Evolutionary conservation across 2,888 invertebrate species (phyloP), one percentile per base, ranked within the genome.

Genomic region (Tineola bisselliella): DNA sequence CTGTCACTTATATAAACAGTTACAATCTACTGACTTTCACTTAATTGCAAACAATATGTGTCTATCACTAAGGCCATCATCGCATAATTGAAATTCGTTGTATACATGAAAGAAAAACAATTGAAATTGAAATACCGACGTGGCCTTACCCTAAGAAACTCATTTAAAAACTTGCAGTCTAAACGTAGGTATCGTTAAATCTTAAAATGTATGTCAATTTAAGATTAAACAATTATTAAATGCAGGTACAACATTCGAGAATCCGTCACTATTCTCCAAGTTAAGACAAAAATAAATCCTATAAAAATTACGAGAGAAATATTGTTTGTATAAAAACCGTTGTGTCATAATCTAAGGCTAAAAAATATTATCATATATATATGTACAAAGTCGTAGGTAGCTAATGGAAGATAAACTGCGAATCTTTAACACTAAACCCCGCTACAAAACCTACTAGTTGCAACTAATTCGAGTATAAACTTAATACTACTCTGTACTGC

Each of bases 221-320:
- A 75, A 75, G 79, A 81, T 77, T 78, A 82, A 83, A 78, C 81
- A 83, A 79, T 56, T 44, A 81, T 69, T 83, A 87, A 87, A 88
- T 87, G 87, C 88, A 88, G 88, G 88, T 88, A 88, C 88, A 87
- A 84, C 81, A 87, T 86, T 87, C 87, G 87, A 88, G 87, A 84
- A 87, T 82, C 76, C 74, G 74, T 78, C 80, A 63, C 62, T 63
- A 81, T 84, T 87, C 81, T 86, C 83, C 79, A 80, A 78, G 81
- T 77, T 70, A 71, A 69, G 73, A 81, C 80, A 76, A 65, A 60
- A 81, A 75, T 82, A 82, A 61, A 81, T 75, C 81, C 81, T 77
- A 82, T 84, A 83, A 84, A 79, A 77, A 81, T 79, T 79, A 80
- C 80, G 79, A 82, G 76, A 76, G 81, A 76, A 73, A 73, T 73